Base-by-base conservation (phyloP, 2,113 vertebrate genomes). In the Phylloscopus trochilus region DNA sequence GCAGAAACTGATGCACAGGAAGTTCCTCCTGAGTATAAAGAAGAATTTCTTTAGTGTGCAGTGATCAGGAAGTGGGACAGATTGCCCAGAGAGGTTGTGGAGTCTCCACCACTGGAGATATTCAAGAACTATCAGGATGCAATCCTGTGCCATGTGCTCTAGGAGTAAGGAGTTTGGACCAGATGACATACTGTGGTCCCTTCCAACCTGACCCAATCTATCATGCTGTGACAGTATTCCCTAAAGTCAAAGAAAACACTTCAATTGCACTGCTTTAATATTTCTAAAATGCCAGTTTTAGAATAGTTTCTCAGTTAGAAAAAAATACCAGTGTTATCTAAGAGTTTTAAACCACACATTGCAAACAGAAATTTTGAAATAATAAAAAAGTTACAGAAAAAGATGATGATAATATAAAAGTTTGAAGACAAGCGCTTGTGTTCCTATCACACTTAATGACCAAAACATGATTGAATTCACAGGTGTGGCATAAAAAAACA, bases 381-480 rank as follows among this genome's bases (percentile, higher is more conserved):
- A 56, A 69, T 37, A 53, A 35, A 39, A 63, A 69, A 37, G 46
- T 52, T 81, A 56, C 14, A 78, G 66, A 76, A 77, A 9, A 5
- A 35, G 8, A 39, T 35, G 35, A 43, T 35, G 39, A 43, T 47
- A 44, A 11, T 35, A n/a, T 51, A 19, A 33, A n/a, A 46, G 21
- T 70, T 53, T 77, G 33, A 78, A 74, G 41, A 39, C 11, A 77
- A 86, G 6, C 1, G 33, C 46, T 75, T 78, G 14, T 53, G 15
- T 83, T 87, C 10, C 15, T 78, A 19, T n/a, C 33, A 58, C 11
- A 51, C 24, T 37, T 33, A 55, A 28, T 60, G 52, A 66, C 78
- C 66, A 89, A 92, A 87, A 83, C 31, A 39, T 31, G 9, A 72
- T 24, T 78, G 60, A 89, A 81, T 87, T 92, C 73, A 46, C 30